phyloP scores from a whole-genome alignment of 2,797 vertebrate genomes.

The Pseudochirops cupreus region DNA sequence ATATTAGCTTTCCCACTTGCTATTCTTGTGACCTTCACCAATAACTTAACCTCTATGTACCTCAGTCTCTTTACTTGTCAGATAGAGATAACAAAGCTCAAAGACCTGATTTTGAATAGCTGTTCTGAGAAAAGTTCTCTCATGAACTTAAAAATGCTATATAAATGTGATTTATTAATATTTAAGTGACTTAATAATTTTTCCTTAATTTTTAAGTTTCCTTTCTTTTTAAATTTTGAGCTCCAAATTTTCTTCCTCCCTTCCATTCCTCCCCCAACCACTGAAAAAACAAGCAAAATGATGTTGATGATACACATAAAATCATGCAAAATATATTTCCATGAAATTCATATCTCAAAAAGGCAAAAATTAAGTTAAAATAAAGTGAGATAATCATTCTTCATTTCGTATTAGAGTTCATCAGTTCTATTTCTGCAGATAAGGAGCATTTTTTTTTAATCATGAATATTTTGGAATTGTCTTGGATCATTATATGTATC shows the following conservation, averaged over 20 bases:
- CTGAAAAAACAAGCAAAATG: neutral
- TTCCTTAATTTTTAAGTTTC: too few species aligned
- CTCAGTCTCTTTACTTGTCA: neutral
- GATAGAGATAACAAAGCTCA: neutral
- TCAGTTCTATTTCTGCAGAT: too few species aligned
- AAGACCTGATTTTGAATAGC: neutral
- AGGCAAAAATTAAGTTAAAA: neutral
- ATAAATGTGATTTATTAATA: too few species aligned
- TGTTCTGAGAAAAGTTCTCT: neutral
- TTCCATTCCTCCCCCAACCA: too few species aligned
- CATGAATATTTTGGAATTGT: neutral
- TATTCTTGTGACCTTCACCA: neutral
- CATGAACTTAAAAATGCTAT: too few species aligned
- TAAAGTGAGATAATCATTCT: neutral
- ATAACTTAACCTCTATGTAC: neutral
- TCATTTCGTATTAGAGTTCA: neutral
- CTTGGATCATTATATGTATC: neutral
- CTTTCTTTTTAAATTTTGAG: too few species aligned
- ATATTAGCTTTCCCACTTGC: neutral
- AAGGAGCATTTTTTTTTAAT: neutral
- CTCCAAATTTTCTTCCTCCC: too few species aligned
- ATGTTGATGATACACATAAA: neutral
- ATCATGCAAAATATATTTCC: neutral
- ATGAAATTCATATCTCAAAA: neutral
- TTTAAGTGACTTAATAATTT: too few species aligned